Evolutionary conservation across 2,797 vertebrate genomes (phyloP), one percentile per base, ranked within the genome.

Genomic region (Phrynocephalus vlangalii): DNA sequence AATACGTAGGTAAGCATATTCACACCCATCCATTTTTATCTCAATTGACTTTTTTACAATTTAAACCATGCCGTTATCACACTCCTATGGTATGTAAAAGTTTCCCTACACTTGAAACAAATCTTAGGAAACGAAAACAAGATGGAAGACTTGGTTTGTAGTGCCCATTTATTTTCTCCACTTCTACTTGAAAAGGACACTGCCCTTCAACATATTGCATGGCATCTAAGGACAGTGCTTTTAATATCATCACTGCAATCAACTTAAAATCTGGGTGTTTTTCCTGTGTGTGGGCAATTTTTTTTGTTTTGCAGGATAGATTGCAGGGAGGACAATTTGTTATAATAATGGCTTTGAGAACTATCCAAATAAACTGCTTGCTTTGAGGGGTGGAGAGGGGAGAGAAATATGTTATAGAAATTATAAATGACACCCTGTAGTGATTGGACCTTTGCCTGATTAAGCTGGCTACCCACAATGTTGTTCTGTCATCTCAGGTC

Each of bases 401-500:
- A 81, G 66, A 85, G 68, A 87, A 87, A 87, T 79, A 87, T 79
- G 44, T 56, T 71, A 67, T 63, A 72, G 82, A 44, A 88, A 82
- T 85, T 71, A 52, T 79, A 28, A 89, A 50, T 84, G 91, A 38
- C 82, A 82, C 3, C 83, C 86, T 88, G 3, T 71, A 48, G 6
- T 85, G 22, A 15, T 33, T 15, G 52, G 66, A 85, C 78, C 18
- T 48, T 87, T 90, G 83, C 86, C 87, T 83, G 87, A 20, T 67
- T 72, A 78, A 82, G 84, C 82, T 73, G 66, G 87, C 63, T 30
- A 28, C 8, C 3, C 82, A 66, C 78, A 79, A 68, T 3, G 67
- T 85, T 86, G 50, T 85, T 85, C 84, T 73, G 83, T 20, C 86
- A 60, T 86, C 56, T 86, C 83, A 33, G 77, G 89, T 48, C 91